Conservation (phyloP, 2,113 vertebrate species). For the Catharus bicknelli region DNA sequence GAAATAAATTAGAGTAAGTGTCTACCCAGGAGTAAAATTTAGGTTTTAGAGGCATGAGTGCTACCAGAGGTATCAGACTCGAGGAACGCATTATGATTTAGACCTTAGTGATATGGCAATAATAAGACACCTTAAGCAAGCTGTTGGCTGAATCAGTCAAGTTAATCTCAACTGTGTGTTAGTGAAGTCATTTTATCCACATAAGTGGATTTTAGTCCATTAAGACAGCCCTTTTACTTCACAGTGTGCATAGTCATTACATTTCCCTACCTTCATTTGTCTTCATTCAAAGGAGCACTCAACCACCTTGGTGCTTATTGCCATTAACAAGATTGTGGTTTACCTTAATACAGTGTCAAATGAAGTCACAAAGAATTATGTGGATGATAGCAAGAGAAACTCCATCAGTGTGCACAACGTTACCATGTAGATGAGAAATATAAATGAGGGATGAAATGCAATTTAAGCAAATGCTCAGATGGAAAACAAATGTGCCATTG, state of each 20-base stretch:
- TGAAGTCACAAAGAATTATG: background rate
- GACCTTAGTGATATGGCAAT: background rate
- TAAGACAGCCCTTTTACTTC: slow-evolving; percentile 15
- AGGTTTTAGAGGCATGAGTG: slow-evolving; percentile 2
- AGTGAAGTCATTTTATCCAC: background rate
- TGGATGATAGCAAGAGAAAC: background rate
- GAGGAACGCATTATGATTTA: background rate
- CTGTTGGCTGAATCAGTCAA: background rate
- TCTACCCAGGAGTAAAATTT: slow-evolving; percentile 48
- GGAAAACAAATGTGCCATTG: slow-evolving; percentile 3
- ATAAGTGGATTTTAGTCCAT: background rate
- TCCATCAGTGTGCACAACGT: background rate
- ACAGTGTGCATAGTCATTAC: background rate
- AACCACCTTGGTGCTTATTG: background rate
- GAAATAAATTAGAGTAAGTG: slow-evolving; percentile 52
- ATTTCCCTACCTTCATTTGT: slow-evolving; percentile 12
- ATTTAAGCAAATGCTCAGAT: background rate
- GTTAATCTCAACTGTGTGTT: background rate
- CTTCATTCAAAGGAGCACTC: slow-evolving; percentile 30
- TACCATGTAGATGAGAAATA: slow-evolving; percentile 5
- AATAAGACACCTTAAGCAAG: background rate
- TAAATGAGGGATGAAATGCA: slow-evolving; percentile 18
- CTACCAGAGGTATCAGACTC: background rate
- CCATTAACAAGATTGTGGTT: slow-evolving; percentile 19
- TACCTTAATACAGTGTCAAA: slow-evolving; percentile 9